These are phyloP conservation scores for Leptinotarsa undecemlineata DNA, from an alignment of 1,140 invertebrate genomes.

Conservation along the genomic window DNA sequence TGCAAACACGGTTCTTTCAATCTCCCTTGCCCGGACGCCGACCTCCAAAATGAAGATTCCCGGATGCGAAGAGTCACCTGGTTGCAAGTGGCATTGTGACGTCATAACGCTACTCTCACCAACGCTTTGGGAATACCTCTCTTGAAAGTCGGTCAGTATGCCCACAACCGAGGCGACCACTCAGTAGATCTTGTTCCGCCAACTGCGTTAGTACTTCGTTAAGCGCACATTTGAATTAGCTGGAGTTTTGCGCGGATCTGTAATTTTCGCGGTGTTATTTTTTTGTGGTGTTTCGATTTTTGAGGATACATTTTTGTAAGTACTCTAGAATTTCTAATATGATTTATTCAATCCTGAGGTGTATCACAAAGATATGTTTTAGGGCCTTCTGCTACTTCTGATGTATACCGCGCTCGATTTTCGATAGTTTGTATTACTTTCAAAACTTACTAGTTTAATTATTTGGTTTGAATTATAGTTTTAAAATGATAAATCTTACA, in stretches of 20 bases:
- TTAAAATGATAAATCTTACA: not conserved
- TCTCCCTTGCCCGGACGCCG: not conserved
- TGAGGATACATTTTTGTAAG: slow-evolving; percentile 1
- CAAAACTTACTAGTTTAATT: not conserved
- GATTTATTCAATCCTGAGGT: not conserved
- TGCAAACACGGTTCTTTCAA: not conserved
- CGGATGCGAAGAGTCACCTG: slow-evolving; percentile 43
- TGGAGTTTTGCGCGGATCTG: not conserved
- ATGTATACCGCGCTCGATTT: no score
- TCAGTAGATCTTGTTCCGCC: not conserved
- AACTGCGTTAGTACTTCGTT: not conserved
- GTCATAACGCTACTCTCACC: slow-evolving; percentile 49
- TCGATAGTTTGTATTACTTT: not conserved
- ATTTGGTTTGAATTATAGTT: not conserved
- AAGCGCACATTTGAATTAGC: not conserved
- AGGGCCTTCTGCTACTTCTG: no score
- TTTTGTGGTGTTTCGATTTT: not conserved
- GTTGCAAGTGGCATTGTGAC: slow-evolving; percentile 41
- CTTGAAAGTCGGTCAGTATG: slow-evolving; percentile 53
- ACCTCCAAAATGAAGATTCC: slow-evolving; percentile 32
- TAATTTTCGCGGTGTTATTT: not conserved
- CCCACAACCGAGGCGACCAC: slow-evolving; percentile 20
- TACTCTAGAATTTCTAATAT: not conserved
- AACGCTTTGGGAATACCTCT: slow-evolving; percentile 44
- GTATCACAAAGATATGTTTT: no score